Conservation (phyloP, 2,888 invertebrate species). For the Spisula solida region DNA sequence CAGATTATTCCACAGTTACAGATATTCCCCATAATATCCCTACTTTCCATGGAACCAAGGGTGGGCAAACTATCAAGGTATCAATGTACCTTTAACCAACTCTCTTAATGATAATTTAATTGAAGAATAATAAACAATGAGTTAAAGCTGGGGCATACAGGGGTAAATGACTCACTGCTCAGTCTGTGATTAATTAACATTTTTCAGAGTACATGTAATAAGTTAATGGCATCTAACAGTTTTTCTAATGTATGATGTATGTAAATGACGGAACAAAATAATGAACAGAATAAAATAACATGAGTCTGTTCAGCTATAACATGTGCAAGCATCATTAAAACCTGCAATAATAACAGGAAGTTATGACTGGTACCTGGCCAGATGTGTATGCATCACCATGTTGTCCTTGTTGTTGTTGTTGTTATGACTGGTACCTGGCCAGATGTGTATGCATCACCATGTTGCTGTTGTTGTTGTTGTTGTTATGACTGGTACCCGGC, state of each 20-base stretch:
- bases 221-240: constrained; percentile 8
- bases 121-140: constrained; percentile 18
- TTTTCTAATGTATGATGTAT: not conserved
- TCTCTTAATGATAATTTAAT: constrained; percentile 7
- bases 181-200: constrained; percentile 20
- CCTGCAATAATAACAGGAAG: not conserved
- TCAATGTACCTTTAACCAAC: not conserved
- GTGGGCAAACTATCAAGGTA: too few species aligned
- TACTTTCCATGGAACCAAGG: too few species aligned
- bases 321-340: not conserved
- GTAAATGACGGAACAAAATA: not conserved
- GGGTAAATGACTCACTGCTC: not conserved
- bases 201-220: not conserved
- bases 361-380: not conserved
- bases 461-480: too few species aligned
- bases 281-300: constrained; percentile 6
- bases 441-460: too few species aligned
- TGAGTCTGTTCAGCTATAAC: not conserved
- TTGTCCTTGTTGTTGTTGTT: not conserved
- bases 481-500: too few species aligned
- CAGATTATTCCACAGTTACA: too few species aligned
- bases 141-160: not conserved
- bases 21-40: too few species aligned
- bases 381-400: not conserved
- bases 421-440: too few species aligned